Evolutionary conservation across 2,888 invertebrate species (phyloP).

Genomic region (Aleiodes leptofemur): DNA sequence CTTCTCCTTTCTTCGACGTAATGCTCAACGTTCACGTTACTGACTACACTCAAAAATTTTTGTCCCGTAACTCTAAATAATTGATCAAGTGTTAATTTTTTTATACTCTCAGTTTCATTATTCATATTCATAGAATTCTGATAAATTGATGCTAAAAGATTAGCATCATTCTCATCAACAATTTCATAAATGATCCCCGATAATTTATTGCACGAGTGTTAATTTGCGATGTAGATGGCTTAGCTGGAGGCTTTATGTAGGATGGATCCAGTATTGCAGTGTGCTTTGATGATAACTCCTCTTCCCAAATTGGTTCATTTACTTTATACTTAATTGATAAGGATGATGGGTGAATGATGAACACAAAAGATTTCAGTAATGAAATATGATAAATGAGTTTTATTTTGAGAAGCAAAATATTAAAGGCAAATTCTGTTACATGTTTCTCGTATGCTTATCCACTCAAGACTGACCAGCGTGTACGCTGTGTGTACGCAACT

Average conservation of each 20-base stretch:
- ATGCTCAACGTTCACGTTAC: constrained; percentile 79
- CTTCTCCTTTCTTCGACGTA: constrained; percentile 79
- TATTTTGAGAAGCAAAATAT: no score
- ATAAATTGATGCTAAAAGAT: constrained; percentile 80
- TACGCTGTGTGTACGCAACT: no score
- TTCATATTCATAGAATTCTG: constrained; percentile 76
- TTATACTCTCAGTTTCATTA: constrained; percentile 64
- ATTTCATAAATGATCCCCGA: constrained; percentile 82
- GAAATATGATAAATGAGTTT: no score
- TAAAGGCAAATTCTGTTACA: no score
- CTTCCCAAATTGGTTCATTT: constrained; percentile 61
- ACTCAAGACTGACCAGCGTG: no score
- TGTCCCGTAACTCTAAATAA: constrained; percentile 75
- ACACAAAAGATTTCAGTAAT: no score
- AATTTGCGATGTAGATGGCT: constrained; percentile 67
- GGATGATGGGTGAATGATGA: no score
- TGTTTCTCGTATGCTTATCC: no score
- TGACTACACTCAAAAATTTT: constrained; percentile 79
- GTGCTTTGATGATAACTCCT: constrained; percentile 60
- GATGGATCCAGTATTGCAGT: constrained; percentile 64
- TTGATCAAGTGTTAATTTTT: constrained; percentile 70
- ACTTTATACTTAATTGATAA: constrained; percentile 72
- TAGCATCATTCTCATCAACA: constrained; percentile 80
- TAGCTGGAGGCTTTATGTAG: constrained; percentile 59
- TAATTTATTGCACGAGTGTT: constrained; percentile 62